Evolutionary conservation across 2,113 vertebrate genomes (phyloP).

Genomic region (Dasypus novemcinctus): DNA sequence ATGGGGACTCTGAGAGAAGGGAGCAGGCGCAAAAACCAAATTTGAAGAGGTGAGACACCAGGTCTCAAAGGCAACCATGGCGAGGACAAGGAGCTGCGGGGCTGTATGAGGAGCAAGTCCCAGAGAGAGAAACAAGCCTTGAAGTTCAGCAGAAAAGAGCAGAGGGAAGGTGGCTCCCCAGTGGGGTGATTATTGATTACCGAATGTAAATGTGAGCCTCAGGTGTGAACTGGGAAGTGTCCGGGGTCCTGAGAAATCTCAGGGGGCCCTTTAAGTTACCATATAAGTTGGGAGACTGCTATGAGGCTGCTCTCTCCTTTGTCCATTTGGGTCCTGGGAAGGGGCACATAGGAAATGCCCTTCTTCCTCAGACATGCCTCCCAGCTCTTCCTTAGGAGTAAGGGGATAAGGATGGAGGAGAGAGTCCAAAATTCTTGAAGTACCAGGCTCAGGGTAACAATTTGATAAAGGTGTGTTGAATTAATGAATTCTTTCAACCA

Average conservation of each 20-base stretch:
- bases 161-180: background rate
- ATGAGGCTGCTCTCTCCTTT: fast-evolving
- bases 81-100: background rate
- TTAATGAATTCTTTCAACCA: background rate
- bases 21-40: too few relatives aligned
- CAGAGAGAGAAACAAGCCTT: background rate
- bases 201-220: background rate
- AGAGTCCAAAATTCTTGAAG: background rate
- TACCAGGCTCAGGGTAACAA: background rate
- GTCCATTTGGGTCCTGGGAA: background rate
- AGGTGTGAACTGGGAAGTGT: background rate
- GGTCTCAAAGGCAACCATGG: background rate
- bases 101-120: background rate
- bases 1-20: background rate
- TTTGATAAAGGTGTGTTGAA: background rate
- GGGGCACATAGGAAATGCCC: background rate
- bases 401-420: background rate
- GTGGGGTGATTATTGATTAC: background rate
- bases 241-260: too few relatives aligned
- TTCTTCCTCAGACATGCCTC: background rate
- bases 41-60: background rate
- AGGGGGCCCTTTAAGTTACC: too few relatives aligned
- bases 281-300: background rate
- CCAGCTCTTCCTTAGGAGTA: background rate
- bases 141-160: fast-evolving